These are phyloP conservation scores for Hylaea fasciaria DNA, from an alignment of 2,888 invertebrate genomes.

Conservation along the genomic window DNA sequence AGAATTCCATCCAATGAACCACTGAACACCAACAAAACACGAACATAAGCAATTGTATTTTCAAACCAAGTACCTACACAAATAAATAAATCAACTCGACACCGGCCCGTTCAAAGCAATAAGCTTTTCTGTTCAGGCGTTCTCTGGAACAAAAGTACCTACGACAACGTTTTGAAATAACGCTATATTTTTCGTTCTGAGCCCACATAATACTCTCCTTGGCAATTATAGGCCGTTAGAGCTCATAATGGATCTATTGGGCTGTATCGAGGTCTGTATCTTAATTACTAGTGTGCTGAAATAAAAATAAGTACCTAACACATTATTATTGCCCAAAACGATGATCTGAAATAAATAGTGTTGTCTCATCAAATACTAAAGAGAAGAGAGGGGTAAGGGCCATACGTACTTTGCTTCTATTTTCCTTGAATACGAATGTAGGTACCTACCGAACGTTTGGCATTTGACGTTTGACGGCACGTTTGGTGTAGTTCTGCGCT, in stretches of 20 bases:
- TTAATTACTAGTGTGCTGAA: slow-evolving; percentile 71
- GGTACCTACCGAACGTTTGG: too few species aligned
- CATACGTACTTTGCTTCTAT: too few species aligned
- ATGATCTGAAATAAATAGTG: background rate
- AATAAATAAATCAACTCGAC: slow-evolving; percentile 38
- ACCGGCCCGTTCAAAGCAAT: slow-evolving; percentile 33
- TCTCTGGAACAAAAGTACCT: slow-evolving; percentile 40
- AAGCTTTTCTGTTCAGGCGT: slow-evolving; percentile 31
- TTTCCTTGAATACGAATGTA: too few species aligned
- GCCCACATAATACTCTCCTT: slow-evolving; percentile 59
- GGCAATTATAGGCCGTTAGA: slow-evolving; percentile 69
- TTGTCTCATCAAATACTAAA: too few species aligned
- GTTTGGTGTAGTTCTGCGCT: too few species aligned
- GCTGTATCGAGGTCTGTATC: slow-evolving; percentile 64
- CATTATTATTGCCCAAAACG: background rate
- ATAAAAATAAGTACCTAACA: slow-evolving; percentile 47
- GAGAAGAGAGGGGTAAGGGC: too few species aligned
- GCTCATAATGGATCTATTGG: slow-evolving; percentile 64
- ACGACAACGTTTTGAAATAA: slow-evolving; percentile 54
- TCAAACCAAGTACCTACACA: slow-evolving; percentile 14
- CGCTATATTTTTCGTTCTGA: slow-evolving; percentile 60
- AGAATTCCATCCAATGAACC: slow-evolving; percentile 11
- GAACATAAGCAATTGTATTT: slow-evolving; percentile 21
- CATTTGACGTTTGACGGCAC: too few species aligned
- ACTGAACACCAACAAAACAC: slow-evolving; percentile 16